These are phyloP conservation scores for Mustelus asterias DNA, from an alignment of 2,113 vertebrate species.

Conservation along the genomic window DNA sequence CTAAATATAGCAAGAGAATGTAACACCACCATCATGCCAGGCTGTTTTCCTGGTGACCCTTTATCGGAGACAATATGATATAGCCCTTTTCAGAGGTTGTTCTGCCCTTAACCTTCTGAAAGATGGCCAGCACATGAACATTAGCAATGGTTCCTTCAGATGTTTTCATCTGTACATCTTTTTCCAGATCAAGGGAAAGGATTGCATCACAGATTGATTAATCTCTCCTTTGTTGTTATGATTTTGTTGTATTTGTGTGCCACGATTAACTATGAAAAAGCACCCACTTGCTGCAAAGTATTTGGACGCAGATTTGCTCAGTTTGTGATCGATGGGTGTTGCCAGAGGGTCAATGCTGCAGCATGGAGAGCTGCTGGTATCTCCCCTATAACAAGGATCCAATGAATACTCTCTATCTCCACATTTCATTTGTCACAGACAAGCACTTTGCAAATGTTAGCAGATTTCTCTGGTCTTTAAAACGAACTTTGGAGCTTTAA, in stretches of 20 bases:
- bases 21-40: background rate
- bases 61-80: too few relatives aligned
- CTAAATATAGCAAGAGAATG: background rate
- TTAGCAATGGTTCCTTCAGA: background rate
- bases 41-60: background rate
- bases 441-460: slow-evolving; percentile 64
- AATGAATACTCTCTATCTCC: slow-evolving; percentile 56
- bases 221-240: background rate
- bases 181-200: background rate
- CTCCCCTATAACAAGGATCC: slow-evolving; percentile 50
- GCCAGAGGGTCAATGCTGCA: slow-evolving; percentile 54
- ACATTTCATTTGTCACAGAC: slow-evolving; percentile 63
- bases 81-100: background rate
- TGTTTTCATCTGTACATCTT: background rate
- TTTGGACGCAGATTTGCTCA: slow-evolving; percentile 57
- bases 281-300: slow-evolving; percentile 49
- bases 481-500: slow-evolving; percentile 36
- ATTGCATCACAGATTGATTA: background rate
- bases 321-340: slow-evolving; percentile 59
- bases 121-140: background rate
- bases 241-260: slow-evolving; percentile 42
- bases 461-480: slow-evolving; percentile 49
- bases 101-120: background rate
- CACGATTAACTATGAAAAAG: slow-evolving; percentile 60
- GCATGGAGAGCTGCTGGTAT: slow-evolving; percentile 53